Evolutionary conservation across 2,797 vertebrate species (phyloP), one percentile per base, ranked within the genome.

Genomic region (Anabas testudineus): DNA sequence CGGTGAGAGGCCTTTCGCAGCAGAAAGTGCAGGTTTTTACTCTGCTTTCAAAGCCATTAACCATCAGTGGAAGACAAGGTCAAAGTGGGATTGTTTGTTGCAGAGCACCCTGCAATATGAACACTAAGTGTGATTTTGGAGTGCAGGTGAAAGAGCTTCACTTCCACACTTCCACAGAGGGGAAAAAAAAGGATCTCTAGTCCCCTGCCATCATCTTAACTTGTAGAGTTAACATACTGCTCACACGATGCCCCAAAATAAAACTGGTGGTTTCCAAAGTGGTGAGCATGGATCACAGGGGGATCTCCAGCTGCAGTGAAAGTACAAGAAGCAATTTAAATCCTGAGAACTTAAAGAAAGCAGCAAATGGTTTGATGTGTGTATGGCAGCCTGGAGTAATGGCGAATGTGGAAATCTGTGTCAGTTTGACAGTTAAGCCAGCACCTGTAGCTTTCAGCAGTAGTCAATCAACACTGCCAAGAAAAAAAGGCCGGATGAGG

Each of bases 41-140:
- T 64, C 49, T 56, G 65, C 84, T 82, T 85, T 83, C 55, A 81
- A 77, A 83, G 78, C 81, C 81, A 84, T 87, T 85, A 80, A 70
- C 41, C 43, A 18, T 24, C 34, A 9, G 49, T 22, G 69, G 70
- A 65, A 69, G 67, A 72, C 70, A 56, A 85, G 81, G 87, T 87
- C 79, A 83, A 32, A 52, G 56, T 24, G 37, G 30, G 32, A 71
- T 2, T 42, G 51, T 64, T 54, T 74, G 56, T 43, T 65, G 48
- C 66, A 30, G 60, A 78, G 55, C 21, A 47, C 47, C 34, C 46
- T 0, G 39, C 41, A 48, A 63, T 76, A 80, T 53, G 34, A 74
- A 61, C 43, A 39, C 26, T 48, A 36, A 57, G 48, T 46, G 34
- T 37, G 60, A 54, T 60, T 67, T 45, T 61, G 46, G 52, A 73